Evolutionary conservation across 1,140 invertebrate species (phyloP), one percentile per base, ranked within the genome.

Genomic region (Caerostris darwini): DNA sequence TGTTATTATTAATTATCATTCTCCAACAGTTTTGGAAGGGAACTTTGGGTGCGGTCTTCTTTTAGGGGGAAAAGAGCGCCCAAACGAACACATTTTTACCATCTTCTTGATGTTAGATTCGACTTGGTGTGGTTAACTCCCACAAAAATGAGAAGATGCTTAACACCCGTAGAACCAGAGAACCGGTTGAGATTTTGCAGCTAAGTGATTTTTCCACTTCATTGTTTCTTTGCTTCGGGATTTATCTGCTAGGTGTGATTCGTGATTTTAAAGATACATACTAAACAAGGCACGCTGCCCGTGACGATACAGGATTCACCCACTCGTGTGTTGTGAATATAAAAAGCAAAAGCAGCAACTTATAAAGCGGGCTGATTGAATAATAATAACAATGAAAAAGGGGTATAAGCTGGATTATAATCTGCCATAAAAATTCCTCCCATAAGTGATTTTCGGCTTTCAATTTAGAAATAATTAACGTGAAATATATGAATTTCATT

Each of bases 1-100:
- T 77, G 34, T 77, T 34, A 34, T 34, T 83, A 57, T 83, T 83
- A 83, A 83, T 83, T 83, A 83, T n/a, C 14, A n/a, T 83, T 57
- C 82, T 77, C 50, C 10, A 50, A 77, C 50, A 14, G 12, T 19
- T 10, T 50, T 7, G 50, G 19, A 19, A 77, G 34, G 50, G 69
- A 77, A 34, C 50, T 14, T 50, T 50, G 71, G 71, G 71, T 77
- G 71, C 71, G 71, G 71, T 12, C 12, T 34, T 34, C 34, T 10
- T 53, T 50, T 12, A 53, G 71, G 34, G 8, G 71, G 34, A 34
- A 34, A 34, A 53, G 71, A 53, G 34, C 34, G 12, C 19, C 53
- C 5, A 53, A 53, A 64, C 12, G 71, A 77, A 50, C 53, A 77
- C 50, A 77, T 50, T 77, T 77, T 77, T 77, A 12, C 71, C 50